These are phyloP conservation scores for Crioceris asparagi DNA, from an alignment of 2,888 invertebrate species.

Conservation along the genomic window DNA sequence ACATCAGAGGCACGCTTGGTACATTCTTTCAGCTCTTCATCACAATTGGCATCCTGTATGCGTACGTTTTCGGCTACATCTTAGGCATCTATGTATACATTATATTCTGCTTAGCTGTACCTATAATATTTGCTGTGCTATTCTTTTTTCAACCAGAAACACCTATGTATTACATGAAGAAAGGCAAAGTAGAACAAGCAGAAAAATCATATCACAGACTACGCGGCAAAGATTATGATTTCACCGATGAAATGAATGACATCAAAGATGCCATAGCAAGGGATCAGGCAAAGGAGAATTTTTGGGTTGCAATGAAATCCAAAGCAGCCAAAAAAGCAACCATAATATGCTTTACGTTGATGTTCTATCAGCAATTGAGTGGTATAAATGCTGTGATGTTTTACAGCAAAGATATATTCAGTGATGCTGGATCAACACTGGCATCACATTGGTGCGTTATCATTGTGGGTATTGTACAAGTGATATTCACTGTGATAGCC, in stretches of 20 bases:
- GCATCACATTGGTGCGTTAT: conserved; percentile 35
- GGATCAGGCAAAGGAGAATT: conserved; percentile 44
- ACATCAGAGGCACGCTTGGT: conserved; percentile 74
- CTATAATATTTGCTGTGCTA: conserved; percentile 56
- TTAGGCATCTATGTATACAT: conserved; percentile 47
- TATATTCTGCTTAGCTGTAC: conserved; percentile 51
- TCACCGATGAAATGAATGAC: conserved; percentile 43
- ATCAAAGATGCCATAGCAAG: conserved; percentile 42
- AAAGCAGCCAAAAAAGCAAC: conserved; percentile 55
- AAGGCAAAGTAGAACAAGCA: conserved; percentile 55
- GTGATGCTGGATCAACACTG: conserved; percentile 47
- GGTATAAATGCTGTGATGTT: conserved; percentile 78
- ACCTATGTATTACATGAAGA: conserved; percentile 59
- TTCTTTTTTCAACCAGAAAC: conserved; percentile 83
- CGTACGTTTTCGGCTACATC: conserved; percentile 57
- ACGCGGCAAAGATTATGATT: conserved; percentile 60
- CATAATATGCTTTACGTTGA: conserved; percentile 62
- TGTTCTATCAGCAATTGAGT: conserved; percentile 81
- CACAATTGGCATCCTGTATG: conserved; percentile 71
- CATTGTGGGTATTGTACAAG: conserved; percentile 65
- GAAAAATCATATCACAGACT: conserved; percentile 56
- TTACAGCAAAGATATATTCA: conserved; percentile 64
- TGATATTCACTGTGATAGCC: conserved; percentile 61
- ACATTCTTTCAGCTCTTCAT: conserved; percentile 77
- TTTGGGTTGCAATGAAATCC: conserved; percentile 46